Conservation (phyloP, 2,888 invertebrate species). For the Tuberolachnus salignus region DNA sequence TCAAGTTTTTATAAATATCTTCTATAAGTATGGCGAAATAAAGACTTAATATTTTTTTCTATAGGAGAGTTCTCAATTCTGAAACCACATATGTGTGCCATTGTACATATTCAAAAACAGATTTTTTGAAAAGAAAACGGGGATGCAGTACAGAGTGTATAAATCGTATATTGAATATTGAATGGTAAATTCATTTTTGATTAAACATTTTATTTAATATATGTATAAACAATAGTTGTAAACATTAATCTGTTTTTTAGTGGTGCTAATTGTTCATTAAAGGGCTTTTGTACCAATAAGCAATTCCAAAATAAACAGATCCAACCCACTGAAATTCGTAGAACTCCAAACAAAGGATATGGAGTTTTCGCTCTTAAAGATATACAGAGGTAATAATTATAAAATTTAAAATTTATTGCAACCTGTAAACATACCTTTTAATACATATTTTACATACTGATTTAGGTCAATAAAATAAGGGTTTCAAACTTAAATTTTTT, state of each 20-base stretch:
- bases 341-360: constrained; percentile 93
- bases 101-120: constrained; percentile 89
- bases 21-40: background rate
- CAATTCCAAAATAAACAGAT: constrained; percentile 88
- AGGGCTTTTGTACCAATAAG: constrained; percentile 90
- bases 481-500: background rate
- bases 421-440: background rate
- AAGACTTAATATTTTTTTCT: background rate
- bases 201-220: background rate
- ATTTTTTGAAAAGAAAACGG: constrained; percentile 78
- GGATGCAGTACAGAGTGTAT: constrained; percentile 96
- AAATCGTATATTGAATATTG: constrained; percentile 94
- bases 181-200: constrained; percentile 73
- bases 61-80: background rate
- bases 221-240: background rate
- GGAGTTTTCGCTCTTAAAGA: constrained; percentile 82
- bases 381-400: constrained; percentile 70
- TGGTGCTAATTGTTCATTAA: constrained; percentile 86
- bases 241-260: constrained; percentile 67
- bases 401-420: background rate
- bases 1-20: background rate
- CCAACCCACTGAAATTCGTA: constrained; percentile 81
- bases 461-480: background rate
- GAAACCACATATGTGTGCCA: constrained; percentile 70
- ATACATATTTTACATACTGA: background rate